phyloP scores from a whole-genome alignment of 2,113 vertebrate genomes.

The Peromyscus californicus region DNA sequence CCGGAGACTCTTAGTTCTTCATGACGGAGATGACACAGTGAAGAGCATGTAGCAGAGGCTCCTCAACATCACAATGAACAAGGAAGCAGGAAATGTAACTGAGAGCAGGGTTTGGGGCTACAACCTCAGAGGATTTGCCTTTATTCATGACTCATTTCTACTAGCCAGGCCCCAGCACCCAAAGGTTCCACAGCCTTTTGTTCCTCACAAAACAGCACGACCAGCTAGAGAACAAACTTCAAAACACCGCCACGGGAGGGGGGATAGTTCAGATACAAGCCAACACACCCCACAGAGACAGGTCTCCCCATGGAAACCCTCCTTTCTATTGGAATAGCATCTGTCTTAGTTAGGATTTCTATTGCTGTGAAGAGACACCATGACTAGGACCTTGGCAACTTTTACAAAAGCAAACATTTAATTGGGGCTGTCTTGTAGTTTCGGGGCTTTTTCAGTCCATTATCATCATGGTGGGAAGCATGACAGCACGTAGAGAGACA shows the following conservation, averaged over 20 bases:
- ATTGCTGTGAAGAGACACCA: background rate
- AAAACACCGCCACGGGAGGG: background rate
- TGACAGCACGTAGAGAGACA: background rate
- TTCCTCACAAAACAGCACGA: background rate
- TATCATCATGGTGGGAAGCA: background rate
- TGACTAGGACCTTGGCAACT: background rate
- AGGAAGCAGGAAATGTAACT: background rate
- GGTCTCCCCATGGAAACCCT: accelerated
- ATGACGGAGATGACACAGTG: too few relatives aligned
- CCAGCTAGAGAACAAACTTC: background rate
- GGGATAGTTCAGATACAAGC: background rate
- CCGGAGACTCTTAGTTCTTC: background rate
- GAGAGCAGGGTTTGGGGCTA: too few relatives aligned
- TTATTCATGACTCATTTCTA: background rate
- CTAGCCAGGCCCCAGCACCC: too few relatives aligned
- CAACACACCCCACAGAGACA: background rate
- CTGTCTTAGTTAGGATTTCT: background rate
- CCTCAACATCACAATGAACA: background rate
- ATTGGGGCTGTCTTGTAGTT: background rate
- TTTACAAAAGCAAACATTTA: background rate
- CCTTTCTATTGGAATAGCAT: accelerated
- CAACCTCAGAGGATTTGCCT: background rate
- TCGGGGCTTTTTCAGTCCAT: too few relatives aligned
- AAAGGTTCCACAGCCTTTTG: background rate
- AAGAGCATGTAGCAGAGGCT: background rate